A percentile compares a stretch with the other conserved stretches of the same genome.
Conservation (phyloP, 1,140 invertebrate species). For the Pseudomyrmex dendroicus region DNA sequence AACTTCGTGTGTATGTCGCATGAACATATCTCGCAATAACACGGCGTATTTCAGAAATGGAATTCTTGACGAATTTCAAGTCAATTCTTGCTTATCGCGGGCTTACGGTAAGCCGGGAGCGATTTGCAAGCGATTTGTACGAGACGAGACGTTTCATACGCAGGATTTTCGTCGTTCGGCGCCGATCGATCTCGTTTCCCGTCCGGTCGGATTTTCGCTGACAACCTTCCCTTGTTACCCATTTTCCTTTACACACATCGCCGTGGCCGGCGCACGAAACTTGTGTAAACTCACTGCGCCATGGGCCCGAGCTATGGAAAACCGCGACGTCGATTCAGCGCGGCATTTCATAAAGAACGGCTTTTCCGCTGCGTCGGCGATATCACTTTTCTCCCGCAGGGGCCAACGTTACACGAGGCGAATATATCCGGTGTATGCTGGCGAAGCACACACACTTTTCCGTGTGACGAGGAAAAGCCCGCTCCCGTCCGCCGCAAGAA, state of each 20-base stretch:
- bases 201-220: constrained; percentile 52
- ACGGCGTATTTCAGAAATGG: background rate
- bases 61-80: background rate
- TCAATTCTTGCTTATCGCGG: background rate
- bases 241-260: background rate
- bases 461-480: background rate
- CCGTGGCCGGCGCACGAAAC: background rate
- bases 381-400: constrained; percentile 44
- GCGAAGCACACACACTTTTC: constrained; percentile 15
- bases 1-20: too few species aligned
- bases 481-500: constrained; percentile 6
- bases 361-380: constrained; percentile 60
- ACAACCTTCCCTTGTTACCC: constrained; percentile 24
- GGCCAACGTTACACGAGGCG: constrained; percentile 23
- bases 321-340: constrained; percentile 52
- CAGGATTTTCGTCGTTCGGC: background rate
- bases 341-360: constrained; percentile 58
- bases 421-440: constrained; percentile 32
- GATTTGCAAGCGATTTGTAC: constrained; percentile 1
- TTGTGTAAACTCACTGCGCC: constrained; percentile 33
- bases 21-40: background rate
- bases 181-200: constrained; percentile 29
- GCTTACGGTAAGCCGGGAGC: background rate
- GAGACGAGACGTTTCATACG: background rate
- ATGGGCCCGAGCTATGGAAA: constrained; percentile 15